These are phyloP conservation scores for Felis chaus DNA, from an alignment of 2,113 vertebrate species.

Conservation along the genomic window DNA sequence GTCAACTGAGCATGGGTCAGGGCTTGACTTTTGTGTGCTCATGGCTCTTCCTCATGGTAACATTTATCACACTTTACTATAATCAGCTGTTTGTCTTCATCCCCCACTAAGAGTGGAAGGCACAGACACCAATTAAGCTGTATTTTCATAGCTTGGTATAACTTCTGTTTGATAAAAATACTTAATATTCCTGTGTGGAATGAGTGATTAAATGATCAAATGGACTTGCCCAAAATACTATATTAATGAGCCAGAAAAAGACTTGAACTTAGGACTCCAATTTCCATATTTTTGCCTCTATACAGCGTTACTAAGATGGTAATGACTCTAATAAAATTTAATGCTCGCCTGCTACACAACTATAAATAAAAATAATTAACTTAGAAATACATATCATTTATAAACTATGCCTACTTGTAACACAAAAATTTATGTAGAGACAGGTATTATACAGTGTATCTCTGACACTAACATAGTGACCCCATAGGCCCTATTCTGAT, in stretches of 20 bases:
- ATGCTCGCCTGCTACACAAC: neutral
- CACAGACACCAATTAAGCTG: neutral
- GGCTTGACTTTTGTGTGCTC: neutral
- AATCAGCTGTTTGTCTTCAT: neutral
- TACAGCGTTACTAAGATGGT: neutral
- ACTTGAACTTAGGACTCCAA: slow-evolving; percentile 7
- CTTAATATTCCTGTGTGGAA: neutral
- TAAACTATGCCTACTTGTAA: neutral
- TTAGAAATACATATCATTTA: neutral
- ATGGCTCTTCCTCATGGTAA: neutral
- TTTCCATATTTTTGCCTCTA: neutral
- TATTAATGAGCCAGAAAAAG: slow-evolving; percentile 15
- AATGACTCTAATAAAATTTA: slow-evolving; percentile 41
- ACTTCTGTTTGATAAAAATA: neutral
- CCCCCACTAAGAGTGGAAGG: neutral
- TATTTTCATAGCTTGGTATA: neutral
- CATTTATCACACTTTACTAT: neutral
- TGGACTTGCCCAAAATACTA: neutral
- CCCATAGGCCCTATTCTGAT: neutral
- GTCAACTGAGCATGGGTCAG: neutral
- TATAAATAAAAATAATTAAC: neutral
- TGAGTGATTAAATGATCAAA: slow-evolving; percentile 4
- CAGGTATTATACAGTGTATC: neutral
- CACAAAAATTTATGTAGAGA: neutral
- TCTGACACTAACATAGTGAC: neutral